A percentile compares a stretch with the other conserved stretches of the same genome.
Evolutionary conservation across 2,113 vertebrate species (phyloP).

Genomic region (Aramus guarauna): DNA sequence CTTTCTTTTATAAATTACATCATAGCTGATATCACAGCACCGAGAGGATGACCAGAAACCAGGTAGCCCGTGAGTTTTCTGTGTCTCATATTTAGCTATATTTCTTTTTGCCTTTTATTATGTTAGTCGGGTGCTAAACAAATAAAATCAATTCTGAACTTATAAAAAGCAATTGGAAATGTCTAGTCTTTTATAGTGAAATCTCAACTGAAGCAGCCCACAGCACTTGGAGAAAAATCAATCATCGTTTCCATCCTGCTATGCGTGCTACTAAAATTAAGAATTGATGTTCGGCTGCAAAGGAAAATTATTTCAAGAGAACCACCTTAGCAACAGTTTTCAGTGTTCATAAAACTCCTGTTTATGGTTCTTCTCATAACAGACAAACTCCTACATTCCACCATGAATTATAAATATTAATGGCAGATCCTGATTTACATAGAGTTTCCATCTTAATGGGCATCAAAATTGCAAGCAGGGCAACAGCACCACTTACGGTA

Average conservation of each 20-base stretch:
- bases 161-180: slow-evolving; percentile 73
- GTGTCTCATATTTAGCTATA: neutral
- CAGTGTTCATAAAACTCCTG: slow-evolving; percentile 50
- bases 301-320: slow-evolving; percentile 65
- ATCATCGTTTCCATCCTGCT: slow-evolving; percentile 68
- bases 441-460: slow-evolving; percentile 61
- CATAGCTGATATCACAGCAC: neutral
- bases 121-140: slow-evolving; percentile 57
- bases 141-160: slow-evolving; percentile 72
- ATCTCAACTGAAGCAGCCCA: slow-evolving; percentile 64
- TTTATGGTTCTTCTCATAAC: neutral
- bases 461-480: slow-evolving; percentile 42
- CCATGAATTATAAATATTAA: slow-evolving; percentile 67
- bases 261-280: slow-evolving; percentile 65
- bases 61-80: neutral
- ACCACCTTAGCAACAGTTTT: slow-evolving; percentile 54
- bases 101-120: slow-evolving; percentile 21
- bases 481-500: slow-evolving; percentile 60
- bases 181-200: slow-evolving; percentile 68
- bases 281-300: slow-evolving; percentile 60
- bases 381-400: slow-evolving; percentile 47
- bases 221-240: slow-evolving; percentile 66
- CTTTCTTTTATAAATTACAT: neutral
- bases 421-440: slow-evolving; percentile 56
- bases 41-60: neutral